Percentiles rank a stretch among this genome's conserved stretches.
Evolutionary conservation across 2,113 vertebrate species (phyloP).

Genomic region (Podarcis muralis): DNA sequence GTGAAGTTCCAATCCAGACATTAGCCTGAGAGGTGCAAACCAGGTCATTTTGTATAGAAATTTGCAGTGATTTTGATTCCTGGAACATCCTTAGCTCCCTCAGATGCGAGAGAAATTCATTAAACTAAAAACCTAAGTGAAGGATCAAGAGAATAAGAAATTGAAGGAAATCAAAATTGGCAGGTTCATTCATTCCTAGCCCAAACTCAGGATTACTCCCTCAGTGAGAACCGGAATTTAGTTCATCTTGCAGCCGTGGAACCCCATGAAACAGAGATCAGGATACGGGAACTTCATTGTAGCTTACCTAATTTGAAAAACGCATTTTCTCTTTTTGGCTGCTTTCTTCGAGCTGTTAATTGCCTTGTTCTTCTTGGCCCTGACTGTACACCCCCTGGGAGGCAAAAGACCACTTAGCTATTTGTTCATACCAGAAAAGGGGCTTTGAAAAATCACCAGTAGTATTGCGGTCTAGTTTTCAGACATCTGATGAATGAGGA

Average conservation of each 20-base stretch:
- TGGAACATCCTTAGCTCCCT: too few relatives aligned
- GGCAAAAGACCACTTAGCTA: slow-evolving; percentile 60
- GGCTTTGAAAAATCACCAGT: slow-evolving; percentile 46
- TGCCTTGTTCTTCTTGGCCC: slow-evolving; percentile 64
- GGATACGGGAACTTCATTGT: slow-evolving; percentile 49
- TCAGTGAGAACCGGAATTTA: not conserved
- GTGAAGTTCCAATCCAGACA: too few relatives aligned
- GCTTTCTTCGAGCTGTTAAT: slow-evolving; percentile 63
- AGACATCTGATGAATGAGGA: slow-evolving; percentile 60
- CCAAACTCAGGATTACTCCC: not conserved
- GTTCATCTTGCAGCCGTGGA: slow-evolving; percentile 41
- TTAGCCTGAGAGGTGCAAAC: too few relatives aligned
- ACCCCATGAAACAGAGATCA: slow-evolving; percentile 49
- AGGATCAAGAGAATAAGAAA: too few relatives aligned
- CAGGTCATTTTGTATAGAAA: not conserved
- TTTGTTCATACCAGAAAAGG: slow-evolving; percentile 62
- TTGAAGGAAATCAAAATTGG: too few relatives aligned
- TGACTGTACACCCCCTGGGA: slow-evolving; percentile 44
- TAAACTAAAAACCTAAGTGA: too few relatives aligned
- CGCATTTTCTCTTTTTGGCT: slow-evolving; percentile 56
- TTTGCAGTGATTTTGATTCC: not conserved
- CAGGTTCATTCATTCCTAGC: too few relatives aligned
- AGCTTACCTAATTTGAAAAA: slow-evolving; percentile 53
- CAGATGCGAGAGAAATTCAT: too few relatives aligned
- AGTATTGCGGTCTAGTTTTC: slow-evolving; percentile 56